phyloP scores from a whole-genome alignment of 2,888 invertebrate species.

The Drosophila paranaensis region DNA sequence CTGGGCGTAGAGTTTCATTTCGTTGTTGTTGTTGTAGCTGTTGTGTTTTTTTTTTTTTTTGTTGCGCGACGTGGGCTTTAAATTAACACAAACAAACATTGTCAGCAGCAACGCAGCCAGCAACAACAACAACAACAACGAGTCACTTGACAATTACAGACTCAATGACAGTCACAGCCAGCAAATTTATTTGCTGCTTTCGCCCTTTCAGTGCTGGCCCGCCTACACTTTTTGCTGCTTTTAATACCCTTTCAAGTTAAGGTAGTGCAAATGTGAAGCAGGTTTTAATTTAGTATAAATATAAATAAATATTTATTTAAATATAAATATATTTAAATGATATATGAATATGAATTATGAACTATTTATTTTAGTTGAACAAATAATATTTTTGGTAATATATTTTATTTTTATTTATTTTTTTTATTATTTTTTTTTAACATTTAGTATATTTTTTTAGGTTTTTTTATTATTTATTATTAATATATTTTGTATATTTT shows the following conservation, averaged over 20 bases:
- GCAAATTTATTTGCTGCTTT: constrained; percentile 68
- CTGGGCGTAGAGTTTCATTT: constrained; percentile 65
- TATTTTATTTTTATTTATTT: no score
- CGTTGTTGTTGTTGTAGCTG: constrained; percentile 2
- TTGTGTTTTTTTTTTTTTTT: constrained; percentile 28
- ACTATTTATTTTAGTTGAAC: no score
- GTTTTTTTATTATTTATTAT: no score
- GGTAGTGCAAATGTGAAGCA: neutral
- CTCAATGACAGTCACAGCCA: constrained; percentile 74
- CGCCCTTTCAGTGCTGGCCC: constrained; percentile 26
- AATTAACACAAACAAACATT: constrained; percentile 75
- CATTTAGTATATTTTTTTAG: no score
- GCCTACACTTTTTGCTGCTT: constrained; percentile 22
- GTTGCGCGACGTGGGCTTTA: constrained; percentile 61
- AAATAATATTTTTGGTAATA: no score
- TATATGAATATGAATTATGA: no score
- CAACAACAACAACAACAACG: constrained; percentile 25
- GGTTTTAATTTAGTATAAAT: neutral
- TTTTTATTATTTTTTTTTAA: no score
- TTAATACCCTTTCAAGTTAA: constrained; percentile 31
- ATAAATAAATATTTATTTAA: neutral
- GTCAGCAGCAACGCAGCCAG: constrained; percentile 53
- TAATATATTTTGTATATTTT: no score
- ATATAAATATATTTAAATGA: neutral
- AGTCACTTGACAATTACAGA: constrained; percentile 75